Evolutionary conservation across 2,797 vertebrate genomes (phyloP).

Genomic region (Acanthurus lineatus): DNA sequence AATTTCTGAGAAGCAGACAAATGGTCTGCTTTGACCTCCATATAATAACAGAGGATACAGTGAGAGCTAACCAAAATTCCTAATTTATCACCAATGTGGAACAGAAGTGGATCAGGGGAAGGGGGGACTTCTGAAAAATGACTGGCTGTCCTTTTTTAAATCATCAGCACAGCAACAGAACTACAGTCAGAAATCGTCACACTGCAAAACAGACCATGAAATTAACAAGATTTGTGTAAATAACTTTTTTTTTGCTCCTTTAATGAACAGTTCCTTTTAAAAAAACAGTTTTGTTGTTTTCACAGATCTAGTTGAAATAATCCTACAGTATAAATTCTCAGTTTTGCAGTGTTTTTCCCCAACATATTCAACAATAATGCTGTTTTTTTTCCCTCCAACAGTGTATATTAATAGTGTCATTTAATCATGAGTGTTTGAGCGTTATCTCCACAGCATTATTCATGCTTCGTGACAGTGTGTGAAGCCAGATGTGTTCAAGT

Average conservation of each 20-base stretch:
- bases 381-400: not conserved
- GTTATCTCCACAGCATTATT: not conserved
- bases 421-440: not conserved
- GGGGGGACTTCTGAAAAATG: not conserved
- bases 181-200: constrained; percentile 27
- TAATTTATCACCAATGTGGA: constrained; percentile 30
- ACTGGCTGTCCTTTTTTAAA: constrained; percentile 37
- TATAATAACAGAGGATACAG: constrained; percentile 28
- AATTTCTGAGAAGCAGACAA: constrained; percentile 20
- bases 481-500: constrained; percentile 33
- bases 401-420: constrained; percentile 18
- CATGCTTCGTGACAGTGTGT: not conserved
- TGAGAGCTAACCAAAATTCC: constrained; percentile 10
- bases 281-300: not conserved
- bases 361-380: not conserved
- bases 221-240: constrained; percentile 27
- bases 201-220: not conserved
- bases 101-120: not conserved
- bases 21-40: not conserved
- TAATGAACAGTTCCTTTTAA: not conserved
- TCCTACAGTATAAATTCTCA: not conserved
- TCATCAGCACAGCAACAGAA: constrained; percentile 24
- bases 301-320: constrained; percentile 12
- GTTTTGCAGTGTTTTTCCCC: not conserved
- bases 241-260: constrained; percentile 12